phyloP scores from a whole-genome alignment of 2,797 vertebrate species.

The Bufotes viridis region DNA sequence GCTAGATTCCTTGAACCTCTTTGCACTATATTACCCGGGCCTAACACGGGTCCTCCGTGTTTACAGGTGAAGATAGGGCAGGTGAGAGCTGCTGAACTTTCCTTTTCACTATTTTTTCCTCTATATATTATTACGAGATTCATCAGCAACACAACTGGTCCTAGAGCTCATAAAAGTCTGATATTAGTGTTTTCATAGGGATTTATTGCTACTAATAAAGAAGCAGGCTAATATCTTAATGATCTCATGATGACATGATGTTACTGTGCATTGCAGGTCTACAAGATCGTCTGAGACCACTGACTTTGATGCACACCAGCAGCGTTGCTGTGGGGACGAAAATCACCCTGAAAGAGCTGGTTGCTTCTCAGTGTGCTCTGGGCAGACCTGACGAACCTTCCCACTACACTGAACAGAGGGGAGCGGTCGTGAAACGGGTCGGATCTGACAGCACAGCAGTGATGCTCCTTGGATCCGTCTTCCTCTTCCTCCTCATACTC shows the following conservation, averaged over 20 bases:
- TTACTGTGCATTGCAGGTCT: conserved; percentile 39
- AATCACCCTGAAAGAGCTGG: conserved; percentile 91
- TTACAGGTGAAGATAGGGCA: too few relatives aligned
- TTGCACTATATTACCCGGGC: too few relatives aligned
- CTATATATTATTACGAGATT: not conserved
- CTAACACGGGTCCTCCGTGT: too few relatives aligned
- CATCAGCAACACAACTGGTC: not conserved
- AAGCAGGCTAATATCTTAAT: not conserved
- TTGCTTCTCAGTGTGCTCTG: conserved; percentile 96
- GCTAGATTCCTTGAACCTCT: too few relatives aligned
- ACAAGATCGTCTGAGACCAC: not conserved
- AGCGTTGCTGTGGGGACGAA: conserved; percentile 1
- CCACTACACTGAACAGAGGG: conserved; percentile 99
- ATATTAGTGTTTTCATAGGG: conserved; percentile 15
- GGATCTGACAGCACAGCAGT: conserved; percentile 87
- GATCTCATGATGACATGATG: not conserved
- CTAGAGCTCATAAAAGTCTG: not conserved
- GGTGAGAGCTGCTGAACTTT: too few relatives aligned
- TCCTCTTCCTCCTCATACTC: conserved; percentile 83
- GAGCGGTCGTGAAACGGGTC: conserved; percentile 99
- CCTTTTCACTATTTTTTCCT: too few relatives aligned
- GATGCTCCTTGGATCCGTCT: conserved; percentile 94
- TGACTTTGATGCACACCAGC: not conserved
- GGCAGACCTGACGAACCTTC: conserved; percentile 99
- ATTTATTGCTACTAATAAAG: not conserved